Percentiles rank a stretch among this genome's conserved stretches.
Evolutionary conservation across 2,797 vertebrate species (phyloP).

Genomic region (Austrolebias charrua): DNA sequence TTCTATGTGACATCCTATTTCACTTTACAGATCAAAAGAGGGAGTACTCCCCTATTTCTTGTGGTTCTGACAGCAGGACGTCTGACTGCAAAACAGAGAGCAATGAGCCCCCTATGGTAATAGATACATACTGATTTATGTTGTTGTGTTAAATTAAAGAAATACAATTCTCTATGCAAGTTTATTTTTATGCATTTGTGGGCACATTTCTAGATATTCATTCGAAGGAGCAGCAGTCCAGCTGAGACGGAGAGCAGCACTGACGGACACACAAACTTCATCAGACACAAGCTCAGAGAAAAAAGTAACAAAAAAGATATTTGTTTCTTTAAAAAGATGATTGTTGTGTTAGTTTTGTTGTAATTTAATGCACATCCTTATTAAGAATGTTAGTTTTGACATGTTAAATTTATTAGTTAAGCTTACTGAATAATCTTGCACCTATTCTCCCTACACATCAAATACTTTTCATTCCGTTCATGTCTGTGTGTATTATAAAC

Average conservation of each 20-base stretch:
- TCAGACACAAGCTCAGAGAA: slow-evolving; percentile 78
- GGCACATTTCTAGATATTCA: slow-evolving; percentile 74
- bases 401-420: neutral
- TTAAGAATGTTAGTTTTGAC: neutral
- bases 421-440: neutral
- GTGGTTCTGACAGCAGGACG: slow-evolving; percentile 76
- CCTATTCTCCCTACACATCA: slow-evolving; percentile 2
- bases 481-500: neutral
- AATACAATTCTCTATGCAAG: neutral
- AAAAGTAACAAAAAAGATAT: slow-evolving; percentile 82
- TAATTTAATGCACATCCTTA: neutral
- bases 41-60: slow-evolving; percentile 81
- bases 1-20: slow-evolving; percentile 5
- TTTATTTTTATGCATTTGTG: neutral
- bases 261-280: slow-evolving; percentile 71
- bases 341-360: neutral
- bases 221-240: slow-evolving; percentile 86
- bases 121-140: slow-evolving; percentile 2
- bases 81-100: slow-evolving; percentile 82
- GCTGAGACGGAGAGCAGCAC: slow-evolving; percentile 83
- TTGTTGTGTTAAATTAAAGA: neutral
- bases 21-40: slow-evolving; percentile 81
- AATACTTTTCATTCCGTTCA: neutral
- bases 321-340: neutral
- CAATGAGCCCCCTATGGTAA: slow-evolving; percentile 84